Evolutionary conservation across 2,113 vertebrate genomes (phyloP).

Genomic region (Trachemys scripta): DNA sequence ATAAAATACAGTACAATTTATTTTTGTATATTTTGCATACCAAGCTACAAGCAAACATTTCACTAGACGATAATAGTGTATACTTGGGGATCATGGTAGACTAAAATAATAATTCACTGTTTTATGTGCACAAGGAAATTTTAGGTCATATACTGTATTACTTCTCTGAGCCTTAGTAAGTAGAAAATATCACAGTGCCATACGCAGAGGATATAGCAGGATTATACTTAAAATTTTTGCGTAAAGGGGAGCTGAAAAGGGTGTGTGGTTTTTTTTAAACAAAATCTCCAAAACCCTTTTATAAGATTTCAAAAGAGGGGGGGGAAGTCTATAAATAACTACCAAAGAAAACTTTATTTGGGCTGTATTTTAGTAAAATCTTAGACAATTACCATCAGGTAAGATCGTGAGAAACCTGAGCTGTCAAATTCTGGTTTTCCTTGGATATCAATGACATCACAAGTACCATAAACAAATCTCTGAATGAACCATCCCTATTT

Average conservation of each 20-base stretch:
- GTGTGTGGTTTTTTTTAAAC: not conserved
- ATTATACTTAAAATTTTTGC: not conserved
- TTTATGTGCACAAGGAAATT: conserved; percentile 14
- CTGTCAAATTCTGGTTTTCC: not conserved
- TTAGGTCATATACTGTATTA: not conserved
- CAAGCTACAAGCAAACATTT: conserved; percentile 4
- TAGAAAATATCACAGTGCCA: not conserved
- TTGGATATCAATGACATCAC: not conserved
- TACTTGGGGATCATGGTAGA: not conserved
- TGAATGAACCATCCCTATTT: not conserved
- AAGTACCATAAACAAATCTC: not conserved
- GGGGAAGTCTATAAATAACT: not conserved
- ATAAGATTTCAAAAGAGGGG: not conserved
- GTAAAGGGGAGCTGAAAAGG: not conserved
- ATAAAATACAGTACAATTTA: not conserved
- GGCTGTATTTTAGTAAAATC: not conserved
- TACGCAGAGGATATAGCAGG: not conserved
- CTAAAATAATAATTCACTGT: conserved; percentile 2
- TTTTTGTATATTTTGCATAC: conserved; percentile 1
- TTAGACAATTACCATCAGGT: not conserved
- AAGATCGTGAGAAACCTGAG: accelerated
- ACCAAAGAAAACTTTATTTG: not conserved
- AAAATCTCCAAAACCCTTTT: not conserved
- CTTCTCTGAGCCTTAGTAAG: not conserved
- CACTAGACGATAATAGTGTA: not conserved